A percentile compares a stretch with the other conserved stretches of the same genome.
Evolutionary conservation across 2,888 invertebrate genomes (phyloP).

Genomic region (Acronicta aceris): DNA sequence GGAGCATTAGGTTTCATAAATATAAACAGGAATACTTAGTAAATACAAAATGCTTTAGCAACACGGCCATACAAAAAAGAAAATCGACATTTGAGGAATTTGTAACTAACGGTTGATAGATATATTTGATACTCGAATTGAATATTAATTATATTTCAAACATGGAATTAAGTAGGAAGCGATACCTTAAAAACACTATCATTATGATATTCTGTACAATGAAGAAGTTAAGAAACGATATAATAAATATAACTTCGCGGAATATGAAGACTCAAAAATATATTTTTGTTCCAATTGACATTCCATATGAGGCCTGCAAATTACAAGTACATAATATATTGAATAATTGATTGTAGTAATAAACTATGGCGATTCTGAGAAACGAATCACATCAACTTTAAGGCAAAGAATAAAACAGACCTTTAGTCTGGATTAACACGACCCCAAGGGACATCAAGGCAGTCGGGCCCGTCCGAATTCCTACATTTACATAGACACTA

Average conservation of each 20-base stretch:
- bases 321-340: too few species aligned
- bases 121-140: neutral
- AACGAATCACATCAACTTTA: conserved; percentile 32
- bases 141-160: conserved; percentile 7
- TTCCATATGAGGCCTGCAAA: too few species aligned
- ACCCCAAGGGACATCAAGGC: conserved; percentile 41
- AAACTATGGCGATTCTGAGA: conserved; percentile 4
- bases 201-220: too few species aligned
- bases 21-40: conserved; percentile 4
- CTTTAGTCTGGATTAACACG: conserved; percentile 47
- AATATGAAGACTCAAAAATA: too few species aligned
- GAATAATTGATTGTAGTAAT: neutral
- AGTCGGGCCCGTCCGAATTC: conserved; percentile 41
- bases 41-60: neutral
- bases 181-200: neutral
- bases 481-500: conserved; percentile 49
- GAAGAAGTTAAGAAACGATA: too few species aligned
- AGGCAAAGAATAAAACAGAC: conserved; percentile 36
- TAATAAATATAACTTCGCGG: too few species aligned
- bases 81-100: neutral
- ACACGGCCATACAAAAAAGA: neutral
- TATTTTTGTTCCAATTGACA: too few species aligned
- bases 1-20: conserved; percentile 15
- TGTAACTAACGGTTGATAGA: conserved; percentile 5
- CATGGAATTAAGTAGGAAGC: neutral